A percentile compares a stretch with the other conserved stretches of the same genome.
phyloP scores from a whole-genome alignment of 2,113 vertebrate species.

The Acinonyx jubatus region DNA sequence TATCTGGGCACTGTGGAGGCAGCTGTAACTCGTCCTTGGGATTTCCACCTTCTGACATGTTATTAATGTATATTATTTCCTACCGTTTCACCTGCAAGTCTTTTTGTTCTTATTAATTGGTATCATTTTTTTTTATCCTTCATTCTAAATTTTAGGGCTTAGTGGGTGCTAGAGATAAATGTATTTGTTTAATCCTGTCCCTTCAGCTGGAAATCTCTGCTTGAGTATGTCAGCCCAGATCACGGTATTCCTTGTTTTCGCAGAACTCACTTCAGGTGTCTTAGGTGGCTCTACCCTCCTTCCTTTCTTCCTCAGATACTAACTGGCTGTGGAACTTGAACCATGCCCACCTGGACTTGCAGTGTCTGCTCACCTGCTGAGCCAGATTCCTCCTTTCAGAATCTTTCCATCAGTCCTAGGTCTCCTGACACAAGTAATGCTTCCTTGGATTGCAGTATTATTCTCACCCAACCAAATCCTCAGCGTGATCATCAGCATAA shows the following conservation, averaged over 20 bases:
- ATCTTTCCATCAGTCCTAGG: slow-evolving; percentile 10
- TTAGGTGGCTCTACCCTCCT: rapidly evolving
- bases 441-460: background rate
- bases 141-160: background rate
- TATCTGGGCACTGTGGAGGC: background rate
- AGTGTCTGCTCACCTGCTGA: background rate
- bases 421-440: background rate
- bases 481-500: background rate
- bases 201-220: background rate
- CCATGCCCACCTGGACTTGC: background rate
- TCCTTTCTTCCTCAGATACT: background rate
- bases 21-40: background rate
- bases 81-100: background rate
- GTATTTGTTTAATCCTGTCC: background rate
- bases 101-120: background rate
- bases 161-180: background rate
- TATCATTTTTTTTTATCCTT: background rate
- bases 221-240: background rate
- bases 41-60: background rate
- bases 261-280: background rate
- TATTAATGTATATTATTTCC: background rate
- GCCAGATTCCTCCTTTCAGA: background rate
- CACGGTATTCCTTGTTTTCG: background rate
- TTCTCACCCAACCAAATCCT: slow-evolving; percentile 23
- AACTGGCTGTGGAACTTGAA: background rate